Conservation (phyloP, 2,888 invertebrate species). For the Tholera decimalis region DNA sequence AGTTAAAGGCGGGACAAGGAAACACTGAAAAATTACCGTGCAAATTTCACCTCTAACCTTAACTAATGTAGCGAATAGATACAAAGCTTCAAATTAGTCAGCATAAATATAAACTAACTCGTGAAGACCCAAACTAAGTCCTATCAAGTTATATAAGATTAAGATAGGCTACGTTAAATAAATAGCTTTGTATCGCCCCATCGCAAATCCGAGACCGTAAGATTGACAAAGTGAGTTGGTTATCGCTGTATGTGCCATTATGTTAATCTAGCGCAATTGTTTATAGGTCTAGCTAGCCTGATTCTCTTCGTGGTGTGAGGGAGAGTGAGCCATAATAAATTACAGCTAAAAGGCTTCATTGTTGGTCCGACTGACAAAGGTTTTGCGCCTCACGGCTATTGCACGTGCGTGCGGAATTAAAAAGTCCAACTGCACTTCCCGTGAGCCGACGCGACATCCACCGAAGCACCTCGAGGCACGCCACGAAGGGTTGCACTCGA, state of each 20-base stretch:
- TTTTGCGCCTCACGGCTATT: constrained; percentile 70
- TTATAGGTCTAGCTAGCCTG: constrained; percentile 65
- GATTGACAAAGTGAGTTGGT: constrained; percentile 62
- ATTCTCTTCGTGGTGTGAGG: constrained; percentile 35
- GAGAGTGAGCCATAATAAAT: constrained; percentile 76
- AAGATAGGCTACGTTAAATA: constrained; percentile 47
- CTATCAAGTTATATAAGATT: constrained; percentile 55
- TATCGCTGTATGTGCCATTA: constrained; percentile 70
- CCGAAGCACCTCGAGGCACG: constrained; percentile 23
- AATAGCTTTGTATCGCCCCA: constrained; percentile 50
- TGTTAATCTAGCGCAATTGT: constrained; percentile 76
- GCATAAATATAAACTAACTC: constrained; percentile 48
- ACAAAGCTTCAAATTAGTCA: constrained; percentile 32
- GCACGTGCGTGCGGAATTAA: constrained; percentile 76
- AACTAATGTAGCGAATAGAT: constrained; percentile 13
- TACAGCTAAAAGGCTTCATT: constrained; percentile 80
- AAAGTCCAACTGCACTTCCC: constrained; percentile 70
- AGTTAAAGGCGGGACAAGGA: not conserved
- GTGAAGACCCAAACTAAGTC: constrained; percentile 49
- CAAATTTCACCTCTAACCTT: constrained; percentile 11
- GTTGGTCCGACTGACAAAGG: constrained; percentile 79
- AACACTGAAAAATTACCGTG: not conserved
- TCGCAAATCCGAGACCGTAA: constrained; percentile 42
- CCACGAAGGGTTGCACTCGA: constrained; percentile 44
- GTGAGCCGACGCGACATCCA: constrained; percentile 54